Percentiles rank a stretch among this genome's conserved stretches.
phyloP scores from a whole-genome alignment of 2,888 invertebrate species.

The Baronia brevicornis region DNA sequence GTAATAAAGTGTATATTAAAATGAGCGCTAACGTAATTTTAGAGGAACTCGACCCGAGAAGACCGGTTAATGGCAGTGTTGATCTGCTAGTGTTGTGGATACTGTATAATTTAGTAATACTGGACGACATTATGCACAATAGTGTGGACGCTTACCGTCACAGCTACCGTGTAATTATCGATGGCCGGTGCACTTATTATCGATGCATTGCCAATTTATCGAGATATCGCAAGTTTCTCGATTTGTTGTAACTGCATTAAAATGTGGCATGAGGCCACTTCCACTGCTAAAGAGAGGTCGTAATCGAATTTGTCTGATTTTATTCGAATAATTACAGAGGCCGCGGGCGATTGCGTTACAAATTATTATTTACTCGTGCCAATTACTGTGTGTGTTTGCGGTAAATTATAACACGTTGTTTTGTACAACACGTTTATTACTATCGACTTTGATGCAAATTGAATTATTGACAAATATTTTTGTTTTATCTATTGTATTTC shows the following conservation, averaged over 20 bases:
- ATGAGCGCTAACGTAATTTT: constrained; percentile 11
- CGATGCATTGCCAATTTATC: constrained; percentile 43
- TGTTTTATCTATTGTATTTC: too few species aligned
- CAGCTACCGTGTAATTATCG: constrained; percentile 61
- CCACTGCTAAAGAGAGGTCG: constrained; percentile 28
- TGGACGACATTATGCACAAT: constrained; percentile 64
- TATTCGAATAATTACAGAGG: constrained; percentile 42
- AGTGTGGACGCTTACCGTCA: constrained; percentile 56
- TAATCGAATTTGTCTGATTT: constrained; percentile 52
- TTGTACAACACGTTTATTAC: too few species aligned
- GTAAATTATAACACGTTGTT: too few species aligned
- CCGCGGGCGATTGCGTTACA: constrained; percentile 9
- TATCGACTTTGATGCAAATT: too few species aligned
- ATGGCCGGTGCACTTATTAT: constrained; percentile 44
- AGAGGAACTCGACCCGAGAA: constrained; percentile 19
- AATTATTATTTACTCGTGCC: constrained; percentile 10
- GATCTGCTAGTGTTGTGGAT: constrained; percentile 17
- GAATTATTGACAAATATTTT: too few species aligned
- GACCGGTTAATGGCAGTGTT: constrained; percentile 34
- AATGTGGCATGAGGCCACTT: constrained; percentile 53
- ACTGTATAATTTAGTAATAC: constrained; percentile 63
- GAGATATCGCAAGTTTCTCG: constrained; percentile 45
- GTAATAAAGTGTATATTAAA: constrained; percentile 3
- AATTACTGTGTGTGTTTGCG: constrained; percentile 6
- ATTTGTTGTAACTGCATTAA: constrained; percentile 53